Base-by-base conservation (phyloP, 2,797 vertebrate species). In the Macroramphosus scolopax region DNA sequence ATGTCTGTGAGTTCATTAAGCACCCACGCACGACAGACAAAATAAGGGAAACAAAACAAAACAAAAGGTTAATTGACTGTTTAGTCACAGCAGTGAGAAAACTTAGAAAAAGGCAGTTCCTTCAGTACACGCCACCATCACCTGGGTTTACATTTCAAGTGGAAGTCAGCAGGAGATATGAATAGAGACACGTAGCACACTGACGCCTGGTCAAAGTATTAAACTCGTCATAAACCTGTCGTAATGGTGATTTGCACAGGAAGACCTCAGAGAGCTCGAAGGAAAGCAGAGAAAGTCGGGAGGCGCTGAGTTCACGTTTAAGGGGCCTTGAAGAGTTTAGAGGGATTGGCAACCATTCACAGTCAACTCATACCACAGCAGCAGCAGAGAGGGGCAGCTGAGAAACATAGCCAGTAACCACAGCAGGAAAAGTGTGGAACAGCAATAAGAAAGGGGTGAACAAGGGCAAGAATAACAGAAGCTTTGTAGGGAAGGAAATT, bases 41-140 rank as follows among this genome's bases (percentile, higher is more conserved):
- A 22, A 22, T n/a, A 6, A 84, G 80, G n/a, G n/a, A 48, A 78
- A 89, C 85, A 76, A 87, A 79, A 82, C 87, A 78, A 83, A 80
- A 83, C 13, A 83, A 62, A 68, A 51, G 34, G 53, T 66, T 60
- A 88, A 81, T 65, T 81, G 83, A 66, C 87, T 87, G 64, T 92
- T 89, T 88, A 94, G 93, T 94, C 94, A 95, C 93, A 96, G 93
- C 93, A 94, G 93, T 95, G 93, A 92, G 92, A 77, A 89, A 89
- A 85, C 62, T 88, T 35, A 42, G 63, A 30, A 66, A 81, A n/a
- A n/a, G 78, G 75, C 34, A 46, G 52, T 61, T 78, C 72, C 70
- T 36, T 50, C 25, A 5, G 44, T 54, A 39, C 81, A 80, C 14
- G 32, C 50, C 85, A 79, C 78, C 83, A 75, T 74, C 81, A 78